These are phyloP conservation scores for Pseudomyrmex cubaensis DNA, from an alignment of 1,140 invertebrate genomes.

Conservation along the genomic window DNA sequence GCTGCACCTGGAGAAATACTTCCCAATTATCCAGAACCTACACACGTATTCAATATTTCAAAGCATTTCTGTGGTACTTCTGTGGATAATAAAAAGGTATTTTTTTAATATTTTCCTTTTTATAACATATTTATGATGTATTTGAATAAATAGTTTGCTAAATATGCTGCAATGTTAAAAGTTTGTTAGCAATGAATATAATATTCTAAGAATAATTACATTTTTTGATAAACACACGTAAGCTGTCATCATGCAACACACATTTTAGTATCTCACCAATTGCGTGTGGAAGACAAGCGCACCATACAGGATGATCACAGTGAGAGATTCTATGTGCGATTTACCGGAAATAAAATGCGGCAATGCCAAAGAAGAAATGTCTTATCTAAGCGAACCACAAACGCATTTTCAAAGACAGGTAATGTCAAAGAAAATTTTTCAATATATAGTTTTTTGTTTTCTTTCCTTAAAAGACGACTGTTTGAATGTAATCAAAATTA, in stretches of 20 bases:
- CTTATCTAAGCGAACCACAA: slow-evolving; percentile 90
- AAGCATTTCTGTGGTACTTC: slow-evolving; percentile 89
- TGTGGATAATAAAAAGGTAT: slow-evolving; percentile 89
- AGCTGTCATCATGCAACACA: not conserved
- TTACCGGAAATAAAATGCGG: slow-evolving; percentile 92
- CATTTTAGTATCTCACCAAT: slow-evolving; percentile 81
- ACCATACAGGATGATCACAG: slow-evolving; percentile 91
- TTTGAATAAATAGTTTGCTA: not conserved
- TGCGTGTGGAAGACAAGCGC: slow-evolving; percentile 87
- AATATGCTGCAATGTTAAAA: not conserved
- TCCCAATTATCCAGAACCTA: slow-evolving; percentile 93
- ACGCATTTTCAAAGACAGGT: slow-evolving; percentile 92
- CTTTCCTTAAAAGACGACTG: no score
- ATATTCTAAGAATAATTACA: not conserved
- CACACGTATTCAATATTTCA: slow-evolving; percentile 90
- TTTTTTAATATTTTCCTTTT: not conserved
- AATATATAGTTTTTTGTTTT: not conserved
- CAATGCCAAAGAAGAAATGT: slow-evolving; percentile 89
- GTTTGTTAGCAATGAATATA: not conserved
- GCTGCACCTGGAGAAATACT: slow-evolving; percentile 92
- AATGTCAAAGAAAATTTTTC: slow-evolving; percentile 22
- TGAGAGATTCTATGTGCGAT: slow-evolving; percentile 93
- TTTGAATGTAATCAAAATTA: no score
- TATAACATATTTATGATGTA: not conserved
- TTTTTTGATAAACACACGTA: not conserved